Evolutionary conservation across 2,888 invertebrate genomes (phyloP).

Genomic region (Dione vanillae): DNA sequence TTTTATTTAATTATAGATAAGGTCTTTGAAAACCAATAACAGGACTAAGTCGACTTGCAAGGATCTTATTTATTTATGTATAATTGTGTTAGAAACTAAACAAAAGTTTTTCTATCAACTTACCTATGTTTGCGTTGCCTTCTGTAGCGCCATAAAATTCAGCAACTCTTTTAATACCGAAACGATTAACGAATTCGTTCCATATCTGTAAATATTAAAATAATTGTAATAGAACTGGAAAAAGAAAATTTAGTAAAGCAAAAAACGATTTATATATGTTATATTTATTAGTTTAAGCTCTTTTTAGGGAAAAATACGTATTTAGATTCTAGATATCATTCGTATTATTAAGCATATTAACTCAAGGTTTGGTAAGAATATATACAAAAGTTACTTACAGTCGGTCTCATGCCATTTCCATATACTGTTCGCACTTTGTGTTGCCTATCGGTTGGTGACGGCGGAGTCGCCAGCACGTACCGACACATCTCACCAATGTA

Average conservation of each 20-base stretch:
- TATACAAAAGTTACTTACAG: constrained; percentile 59
- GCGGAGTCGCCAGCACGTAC: constrained; percentile 90
- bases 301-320: too few species aligned
- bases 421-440: constrained; percentile 92
- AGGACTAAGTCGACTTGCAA: too few species aligned
- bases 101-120: constrained; percentile 38
- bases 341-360: too few species aligned
- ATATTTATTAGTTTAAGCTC: too few species aligned
- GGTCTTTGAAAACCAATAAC: too few species aligned
- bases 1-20: too few species aligned
- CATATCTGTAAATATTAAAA: constrained; percentile 88
- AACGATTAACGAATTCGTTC: constrained; percentile 94
- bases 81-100: background rate
- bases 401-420: constrained; percentile 96
- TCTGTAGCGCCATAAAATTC: constrained; percentile 99
- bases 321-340: too few species aligned
- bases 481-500: constrained; percentile 97
- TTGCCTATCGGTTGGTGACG: constrained; percentile 87
- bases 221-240: too few species aligned
- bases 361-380: too few species aligned
- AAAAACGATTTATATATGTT: too few species aligned
- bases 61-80: too few species aligned
- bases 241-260: too few species aligned
- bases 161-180: constrained; percentile 92
- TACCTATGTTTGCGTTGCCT: constrained; percentile 98